A percentile compares a stretch with the other conserved stretches of the same genome.
Evolutionary conservation across 2,113 vertebrate species (phyloP).

Genomic region (Ctenodactylus gundi): DNA sequence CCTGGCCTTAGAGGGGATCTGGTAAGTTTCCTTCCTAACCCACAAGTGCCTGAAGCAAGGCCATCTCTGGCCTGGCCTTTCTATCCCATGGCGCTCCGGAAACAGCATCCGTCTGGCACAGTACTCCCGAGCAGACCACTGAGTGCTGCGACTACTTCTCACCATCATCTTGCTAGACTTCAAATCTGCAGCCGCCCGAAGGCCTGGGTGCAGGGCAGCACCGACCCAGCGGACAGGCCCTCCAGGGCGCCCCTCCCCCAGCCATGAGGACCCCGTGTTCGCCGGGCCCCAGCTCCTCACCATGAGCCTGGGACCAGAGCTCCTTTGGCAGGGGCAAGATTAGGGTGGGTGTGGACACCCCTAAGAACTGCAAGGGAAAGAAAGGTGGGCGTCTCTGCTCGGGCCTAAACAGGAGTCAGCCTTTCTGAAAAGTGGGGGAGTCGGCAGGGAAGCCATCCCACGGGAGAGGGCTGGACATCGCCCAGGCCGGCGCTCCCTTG

Average conservation of each 20-base stretch:
- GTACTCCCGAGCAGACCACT: neutral
- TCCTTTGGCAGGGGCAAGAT: neutral
- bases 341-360: neutral
- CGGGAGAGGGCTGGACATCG: neutral
- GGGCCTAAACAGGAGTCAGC: neutral
- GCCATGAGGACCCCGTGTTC: no score
- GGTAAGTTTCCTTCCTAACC: neutral
- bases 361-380: neutral
- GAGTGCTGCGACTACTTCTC: neutral
- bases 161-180: no score
- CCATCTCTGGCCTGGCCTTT: neutral
- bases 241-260: no score
- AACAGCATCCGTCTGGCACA: neutral
- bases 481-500: neutral
- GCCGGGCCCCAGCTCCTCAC: neutral
- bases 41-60: neutral
- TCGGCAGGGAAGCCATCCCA: neutral
- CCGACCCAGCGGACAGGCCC: no score
- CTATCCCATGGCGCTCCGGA: neutral
- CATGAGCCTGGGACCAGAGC: neutral
- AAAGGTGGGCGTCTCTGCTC: neutral
- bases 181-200: no score
- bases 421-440: neutral
- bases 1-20: no score
- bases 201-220: neutral